Evolutionary conservation across 1,140 invertebrate genomes (phyloP), one percentile per base, ranked within the genome.

Genomic region (Thalassaphorura encarpata): DNA sequence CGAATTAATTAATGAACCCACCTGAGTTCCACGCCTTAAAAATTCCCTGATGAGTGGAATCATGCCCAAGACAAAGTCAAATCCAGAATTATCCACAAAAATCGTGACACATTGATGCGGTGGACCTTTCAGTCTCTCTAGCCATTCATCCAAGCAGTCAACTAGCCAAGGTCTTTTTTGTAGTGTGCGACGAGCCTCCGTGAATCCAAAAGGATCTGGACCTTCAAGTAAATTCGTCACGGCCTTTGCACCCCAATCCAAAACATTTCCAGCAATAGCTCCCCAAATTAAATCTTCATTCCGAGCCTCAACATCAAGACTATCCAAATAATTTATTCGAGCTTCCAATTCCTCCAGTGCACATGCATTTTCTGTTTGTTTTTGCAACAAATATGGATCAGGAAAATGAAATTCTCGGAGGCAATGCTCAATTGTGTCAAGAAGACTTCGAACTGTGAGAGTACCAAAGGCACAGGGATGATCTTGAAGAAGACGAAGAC

Each of bases 61-160:
- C 29, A 97, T 82, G 19, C 94, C 93, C 21, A 97, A 75, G 41
- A 97, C 78, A 66, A 97, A 84, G 74, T 97, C 93, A 59, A 89
- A 82, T 1, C 94, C 94, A 71, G 90, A 93, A 69, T 98, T 97
- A 68, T 98, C 94, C 23, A 95, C 85, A 77, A 97, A 97, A 61
- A 97, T 82, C 2, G 85, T 84, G 53, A 87, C 89, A 76, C 88
- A 91, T 67, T 83, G 85, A 69, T 96, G 87, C 5, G 80, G 70
- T 8, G 65, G 56, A 23, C 68, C 66, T 40, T 71, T 73, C 69
- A 83, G 73, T 61, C 84, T 79, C 13, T 79, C 67, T 36, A 89
- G 70, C 90, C 91, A 97, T 24, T 76, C 74, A 66, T 95, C 87
- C 63, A 94, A 79, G 69, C 83, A 75, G 74, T 97, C 93, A 67